Conservation (phyloP, 2,888 invertebrate genomes). For the Tubulanus polymorphus region DNA sequence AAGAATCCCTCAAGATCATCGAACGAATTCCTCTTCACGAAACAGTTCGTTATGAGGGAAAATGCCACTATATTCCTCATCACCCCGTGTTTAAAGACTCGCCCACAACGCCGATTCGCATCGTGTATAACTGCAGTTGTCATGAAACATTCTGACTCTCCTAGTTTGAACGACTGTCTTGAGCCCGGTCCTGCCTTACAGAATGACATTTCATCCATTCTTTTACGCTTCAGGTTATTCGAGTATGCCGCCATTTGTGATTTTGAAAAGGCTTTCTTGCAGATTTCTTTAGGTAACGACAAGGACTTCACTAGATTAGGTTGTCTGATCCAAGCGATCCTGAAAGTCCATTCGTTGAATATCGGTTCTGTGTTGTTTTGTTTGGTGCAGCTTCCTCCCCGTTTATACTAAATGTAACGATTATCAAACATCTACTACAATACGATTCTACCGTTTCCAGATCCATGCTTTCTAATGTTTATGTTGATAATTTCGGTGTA, state of each 20-base stretch:
- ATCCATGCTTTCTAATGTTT: constrained; percentile 9
- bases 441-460: not conserved
- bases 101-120: constrained; percentile 18
- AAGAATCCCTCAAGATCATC: too few species aligned
- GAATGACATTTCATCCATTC: constrained; percentile 17
- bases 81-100: constrained; percentile 19
- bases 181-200: too few species aligned
- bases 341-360: constrained; percentile 7
- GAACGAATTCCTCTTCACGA: too few species aligned
- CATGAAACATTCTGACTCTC: not conserved
- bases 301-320: constrained; percentile 19
- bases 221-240: constrained; percentile 17
- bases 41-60: too few species aligned
- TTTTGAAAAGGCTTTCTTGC: constrained; percentile 12
- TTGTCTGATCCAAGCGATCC: constrained; percentile 14
- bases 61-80: constrained; percentile 23
- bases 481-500: constrained; percentile 19
- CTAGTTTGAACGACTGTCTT: constrained; percentile 21
- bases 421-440: constrained; percentile 16
- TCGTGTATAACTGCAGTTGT: constrained; percentile 20
- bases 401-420: constrained; percentile 15
- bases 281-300: constrained; percentile 12
- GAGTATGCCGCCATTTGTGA: constrained; percentile 4
- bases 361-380: constrained; percentile 13
- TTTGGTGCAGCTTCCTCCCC: constrained; percentile 10